Base-by-base conservation (phyloP, 2,113 vertebrate species). In the Chroicocephalus ridibundus region DNA sequence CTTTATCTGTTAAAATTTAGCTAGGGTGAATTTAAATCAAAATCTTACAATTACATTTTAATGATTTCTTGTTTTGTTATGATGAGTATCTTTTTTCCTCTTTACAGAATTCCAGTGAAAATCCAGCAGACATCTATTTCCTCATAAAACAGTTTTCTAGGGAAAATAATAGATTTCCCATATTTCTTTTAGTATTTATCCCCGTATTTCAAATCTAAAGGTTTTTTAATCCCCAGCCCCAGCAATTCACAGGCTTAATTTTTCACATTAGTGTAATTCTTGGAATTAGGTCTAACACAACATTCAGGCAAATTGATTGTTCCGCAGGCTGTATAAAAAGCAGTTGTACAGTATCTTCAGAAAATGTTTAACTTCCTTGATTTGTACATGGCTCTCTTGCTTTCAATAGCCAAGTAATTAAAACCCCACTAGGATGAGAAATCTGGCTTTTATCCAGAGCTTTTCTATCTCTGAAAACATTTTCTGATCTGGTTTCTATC, bases 341-440 rank as follows among this genome's bases (percentile, higher is more conserved):
- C 40, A 88, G 16, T 64, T 62, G 27, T 52, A 18, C 1, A 3
- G 12, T 60, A 38, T 47, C 60, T 72, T 88, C 29, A 52, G 57
- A 79, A 80, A 86, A 52, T 10, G 8, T 46, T 90, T 46, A 13
- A 36, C 15, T 82, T 82, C 52, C 16, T 82, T 87, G 49, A 20
- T 61, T 91, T 84, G 38, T 31, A 49, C 38, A 1, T 55, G 24
- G 6, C 8, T 79, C 47, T 90, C 31, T 34, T 44, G 22, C 25
- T 83, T 92, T 90, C 80, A 66, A 15, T 29, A 85, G 40, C 22
- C 15, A 92, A 94, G 36, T 69, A 92, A 91, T 86, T 93, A 86
- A 87, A 82, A 82, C 75, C 47, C 38, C 16, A 52, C 25, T 5
- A 7, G 52, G 60, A 46, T 81, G 55, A 84, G 36, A 91, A 89